These are phyloP conservation scores for Lanius collurio DNA, from an alignment of 2,113 vertebrate genomes.

Conservation along the genomic window DNA sequence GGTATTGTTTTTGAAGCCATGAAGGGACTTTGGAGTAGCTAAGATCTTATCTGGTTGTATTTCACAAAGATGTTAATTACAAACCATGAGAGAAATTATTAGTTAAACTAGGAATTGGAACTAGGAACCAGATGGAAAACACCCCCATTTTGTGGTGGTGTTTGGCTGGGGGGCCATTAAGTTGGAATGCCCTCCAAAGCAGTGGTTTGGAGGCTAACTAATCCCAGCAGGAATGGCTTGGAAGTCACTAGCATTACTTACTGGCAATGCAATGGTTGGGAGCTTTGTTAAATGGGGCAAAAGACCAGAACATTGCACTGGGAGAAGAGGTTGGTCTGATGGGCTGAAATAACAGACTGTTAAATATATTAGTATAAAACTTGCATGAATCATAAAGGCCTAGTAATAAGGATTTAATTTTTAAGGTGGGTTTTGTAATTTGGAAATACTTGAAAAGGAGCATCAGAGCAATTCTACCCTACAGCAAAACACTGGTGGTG, in stretches of 20 bases:
- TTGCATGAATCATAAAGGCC: background rate
- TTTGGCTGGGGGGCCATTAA: background rate
- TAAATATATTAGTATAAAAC: background rate
- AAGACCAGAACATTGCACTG: background rate
- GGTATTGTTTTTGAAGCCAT: background rate
- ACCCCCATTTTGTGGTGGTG: background rate
- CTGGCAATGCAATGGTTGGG: accelerated
- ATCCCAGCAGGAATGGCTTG: background rate
- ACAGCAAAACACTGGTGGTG: background rate
- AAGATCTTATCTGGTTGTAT: background rate
- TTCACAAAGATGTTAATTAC: background rate
- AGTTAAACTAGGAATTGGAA: background rate
- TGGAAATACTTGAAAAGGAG: background rate
- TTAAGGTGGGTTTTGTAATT: background rate
- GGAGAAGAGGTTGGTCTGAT: background rate
- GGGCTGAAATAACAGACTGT: background rate
- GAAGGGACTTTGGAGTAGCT: background rate
- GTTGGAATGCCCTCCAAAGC: background rate
- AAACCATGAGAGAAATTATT: background rate
- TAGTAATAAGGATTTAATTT: background rate
- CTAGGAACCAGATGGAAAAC: background rate
- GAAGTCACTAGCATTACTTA: background rate
- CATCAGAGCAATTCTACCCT: background rate
- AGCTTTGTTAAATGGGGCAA: background rate
- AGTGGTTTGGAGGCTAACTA: background rate